Percentiles rank a stretch among this genome's conserved stretches.
These are phyloP conservation scores for Aspidapion aeneum DNA, from an alignment of 2,888 invertebrate species.

Conservation along the genomic window DNA sequence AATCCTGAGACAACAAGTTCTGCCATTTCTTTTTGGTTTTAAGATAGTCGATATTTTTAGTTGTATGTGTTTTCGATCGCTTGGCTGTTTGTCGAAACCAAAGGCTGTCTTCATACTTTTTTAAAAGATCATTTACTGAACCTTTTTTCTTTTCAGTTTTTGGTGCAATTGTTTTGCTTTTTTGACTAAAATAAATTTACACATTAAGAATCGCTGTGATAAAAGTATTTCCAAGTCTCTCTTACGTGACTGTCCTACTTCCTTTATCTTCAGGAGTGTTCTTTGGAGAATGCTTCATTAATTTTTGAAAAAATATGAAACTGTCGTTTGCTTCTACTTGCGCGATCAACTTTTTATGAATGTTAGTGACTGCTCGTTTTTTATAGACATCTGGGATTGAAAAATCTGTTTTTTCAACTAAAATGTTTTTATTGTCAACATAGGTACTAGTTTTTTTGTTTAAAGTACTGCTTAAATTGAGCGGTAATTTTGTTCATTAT, in stretches of 20 bases:
- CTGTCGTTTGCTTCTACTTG: conserved; percentile 38
- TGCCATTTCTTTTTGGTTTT: conserved; percentile 7
- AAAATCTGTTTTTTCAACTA: not conserved
- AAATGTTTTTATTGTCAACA: too few species aligned
- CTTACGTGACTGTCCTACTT: too few species aligned
- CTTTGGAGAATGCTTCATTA: conserved; percentile 35
- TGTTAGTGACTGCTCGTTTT: conserved; percentile 31
- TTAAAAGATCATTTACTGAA: conserved; percentile 12
- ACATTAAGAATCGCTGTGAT: too few species aligned
- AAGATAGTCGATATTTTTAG: not conserved
- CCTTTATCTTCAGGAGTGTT: too few species aligned
- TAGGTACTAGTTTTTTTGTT: too few species aligned
- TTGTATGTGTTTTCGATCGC: conserved; percentile 8
- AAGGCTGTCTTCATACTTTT: conserved; percentile 35
- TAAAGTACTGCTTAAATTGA: too few species aligned
- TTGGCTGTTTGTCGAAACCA: conserved; percentile 31
- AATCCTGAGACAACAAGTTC: not conserved
- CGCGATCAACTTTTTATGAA: conserved; percentile 32
- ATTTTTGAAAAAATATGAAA: conserved; percentile 34
- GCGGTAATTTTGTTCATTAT: too few species aligned
- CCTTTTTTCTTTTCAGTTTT: not conserved
- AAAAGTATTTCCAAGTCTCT: too few species aligned
- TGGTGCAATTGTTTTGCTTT: too few species aligned
- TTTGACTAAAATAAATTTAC: too few species aligned
- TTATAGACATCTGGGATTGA: conserved; percentile 30